Percentiles rank a stretch among this genome's conserved stretches.
These are phyloP conservation scores for Gambusia affinis DNA, from an alignment of 2,113 vertebrate genomes.

Conservation along the genomic window DNA sequence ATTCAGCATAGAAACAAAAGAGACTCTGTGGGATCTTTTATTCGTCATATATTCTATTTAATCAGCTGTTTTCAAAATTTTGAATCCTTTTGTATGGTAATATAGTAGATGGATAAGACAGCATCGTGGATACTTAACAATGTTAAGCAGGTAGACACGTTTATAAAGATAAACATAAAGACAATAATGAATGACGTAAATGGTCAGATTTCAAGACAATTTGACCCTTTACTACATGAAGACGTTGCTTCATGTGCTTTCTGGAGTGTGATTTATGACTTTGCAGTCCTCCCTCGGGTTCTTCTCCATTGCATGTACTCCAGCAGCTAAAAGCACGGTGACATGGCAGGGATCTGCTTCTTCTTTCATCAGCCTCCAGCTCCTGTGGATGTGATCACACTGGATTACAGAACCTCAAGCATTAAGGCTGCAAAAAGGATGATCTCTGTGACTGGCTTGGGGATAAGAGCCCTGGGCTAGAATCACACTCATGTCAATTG, in stretches of 20 bases:
- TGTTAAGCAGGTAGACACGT: conserved; percentile 35
- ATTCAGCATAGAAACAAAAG: not conserved
- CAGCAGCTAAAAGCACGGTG: conserved; percentile 1
- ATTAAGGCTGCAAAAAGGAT: conserved; percentile 53
- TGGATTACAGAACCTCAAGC: conserved; percentile 57
- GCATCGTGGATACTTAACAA: not conserved
- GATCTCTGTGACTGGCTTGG: conserved; percentile 36
- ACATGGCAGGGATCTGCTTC: conserved; percentile 23
- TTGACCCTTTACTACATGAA: conserved; percentile 19
- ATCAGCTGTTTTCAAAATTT: not conserved
- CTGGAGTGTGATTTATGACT: conserved; percentile 67
- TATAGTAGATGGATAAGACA: not conserved
- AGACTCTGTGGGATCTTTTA: not conserved
- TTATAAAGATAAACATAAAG: conserved; percentile 27
- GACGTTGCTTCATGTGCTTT: conserved; percentile 40
- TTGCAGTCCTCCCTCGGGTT: conserved; percentile 28
- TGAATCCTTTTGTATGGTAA: not conserved
- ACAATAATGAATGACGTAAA: conserved; percentile 28
- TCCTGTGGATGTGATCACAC: conserved; percentile 37
- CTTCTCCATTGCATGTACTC: not conserved
- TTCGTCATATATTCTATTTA: not conserved
- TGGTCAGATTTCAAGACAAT: conserved; percentile 16
- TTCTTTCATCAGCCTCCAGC: conserved; percentile 5
- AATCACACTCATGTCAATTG: conserved; percentile 21
- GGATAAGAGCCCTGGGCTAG: conserved; percentile 23